phyloP scores from a whole-genome alignment of 2,888 invertebrate genomes.

The Trichogramma evanescens region DNA sequence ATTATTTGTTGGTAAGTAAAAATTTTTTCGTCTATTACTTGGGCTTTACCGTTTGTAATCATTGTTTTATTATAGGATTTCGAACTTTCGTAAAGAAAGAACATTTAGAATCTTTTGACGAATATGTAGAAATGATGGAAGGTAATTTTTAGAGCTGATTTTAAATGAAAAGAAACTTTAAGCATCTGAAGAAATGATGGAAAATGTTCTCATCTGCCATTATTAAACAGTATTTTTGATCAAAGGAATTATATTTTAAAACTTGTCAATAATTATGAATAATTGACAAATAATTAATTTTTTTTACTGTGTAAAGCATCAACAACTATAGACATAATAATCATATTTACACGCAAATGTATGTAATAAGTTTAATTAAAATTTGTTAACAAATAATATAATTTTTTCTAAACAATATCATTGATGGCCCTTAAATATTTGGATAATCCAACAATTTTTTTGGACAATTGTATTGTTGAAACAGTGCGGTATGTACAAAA shows the following conservation, averaged over 20 bases:
- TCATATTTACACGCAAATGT: too few relatives aligned
- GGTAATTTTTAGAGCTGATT: neutral
- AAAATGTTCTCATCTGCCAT: too few relatives aligned
- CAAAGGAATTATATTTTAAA: too few relatives aligned
- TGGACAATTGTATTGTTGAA: conserved; percentile 3
- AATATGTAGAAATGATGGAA: conserved; percentile 20
- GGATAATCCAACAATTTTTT: too few relatives aligned
- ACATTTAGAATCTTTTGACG: conserved; percentile 33
- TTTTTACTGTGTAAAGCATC: too few relatives aligned
- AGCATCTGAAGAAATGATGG: too few relatives aligned
- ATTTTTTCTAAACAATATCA: conserved; percentile 13
- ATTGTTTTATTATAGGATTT: conserved; percentile 32
- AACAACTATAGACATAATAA: too few relatives aligned
- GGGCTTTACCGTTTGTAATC: neutral
- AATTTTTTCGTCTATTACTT: neutral
- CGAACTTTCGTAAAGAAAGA: conserved; percentile 37
- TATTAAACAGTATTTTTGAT: too few relatives aligned
- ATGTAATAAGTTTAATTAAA: neutral
- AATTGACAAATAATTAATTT: too few relatives aligned
- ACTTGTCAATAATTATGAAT: too few relatives aligned
- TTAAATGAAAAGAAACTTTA: too few relatives aligned
- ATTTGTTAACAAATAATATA: conserved; percentile 4
- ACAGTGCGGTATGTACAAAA: conserved; percentile 17
- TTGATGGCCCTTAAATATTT: neutral
- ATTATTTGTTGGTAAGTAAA: conserved; percentile 34